Conservation (phyloP, 2,888 invertebrate genomes). For the Scaeva pyrastri region DNA sequence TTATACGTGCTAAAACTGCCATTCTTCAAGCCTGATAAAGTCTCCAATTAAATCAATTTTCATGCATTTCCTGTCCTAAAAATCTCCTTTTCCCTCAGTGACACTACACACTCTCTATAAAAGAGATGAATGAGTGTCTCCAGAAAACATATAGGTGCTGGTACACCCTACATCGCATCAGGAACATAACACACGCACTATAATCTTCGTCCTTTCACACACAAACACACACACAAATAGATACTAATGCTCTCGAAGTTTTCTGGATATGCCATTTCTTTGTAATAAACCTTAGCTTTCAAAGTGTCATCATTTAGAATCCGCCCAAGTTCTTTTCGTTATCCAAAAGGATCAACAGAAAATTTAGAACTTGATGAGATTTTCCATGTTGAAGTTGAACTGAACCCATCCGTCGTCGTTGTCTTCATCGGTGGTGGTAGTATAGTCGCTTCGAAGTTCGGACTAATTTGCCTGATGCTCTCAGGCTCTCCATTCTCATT, state of each 20-base stretch:
- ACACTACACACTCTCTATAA: too few species aligned
- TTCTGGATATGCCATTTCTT: conserved; percentile 12
- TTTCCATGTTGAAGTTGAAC: conserved; percentile 1
- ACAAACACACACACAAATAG: too few species aligned
- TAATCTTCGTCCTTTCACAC: background rate
- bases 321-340: conserved; percentile 34
- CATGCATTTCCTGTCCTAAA: conserved; percentile 29
- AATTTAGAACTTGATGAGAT: conserved; percentile 44
- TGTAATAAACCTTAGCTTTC: conserved; percentile 27
- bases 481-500: background rate
- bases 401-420: background rate
- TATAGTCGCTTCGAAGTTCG: conserved; percentile 39
- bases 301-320: conserved; percentile 39
- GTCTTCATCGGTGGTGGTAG: background rate
- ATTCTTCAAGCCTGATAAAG: conserved; percentile 21
- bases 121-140: background rate
- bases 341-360: conserved; percentile 53
- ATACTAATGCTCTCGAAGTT: background rate
- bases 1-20: conserved; percentile 1
- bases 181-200: background rate
- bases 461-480: conserved; percentile 43
- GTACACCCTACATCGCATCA: background rate
- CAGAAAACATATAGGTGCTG: background rate
- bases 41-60: conserved; percentile 57
- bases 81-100: background rate